Base-by-base conservation (phyloP, 2,797 vertebrate species). In the Sarcoramphus papa region DNA sequence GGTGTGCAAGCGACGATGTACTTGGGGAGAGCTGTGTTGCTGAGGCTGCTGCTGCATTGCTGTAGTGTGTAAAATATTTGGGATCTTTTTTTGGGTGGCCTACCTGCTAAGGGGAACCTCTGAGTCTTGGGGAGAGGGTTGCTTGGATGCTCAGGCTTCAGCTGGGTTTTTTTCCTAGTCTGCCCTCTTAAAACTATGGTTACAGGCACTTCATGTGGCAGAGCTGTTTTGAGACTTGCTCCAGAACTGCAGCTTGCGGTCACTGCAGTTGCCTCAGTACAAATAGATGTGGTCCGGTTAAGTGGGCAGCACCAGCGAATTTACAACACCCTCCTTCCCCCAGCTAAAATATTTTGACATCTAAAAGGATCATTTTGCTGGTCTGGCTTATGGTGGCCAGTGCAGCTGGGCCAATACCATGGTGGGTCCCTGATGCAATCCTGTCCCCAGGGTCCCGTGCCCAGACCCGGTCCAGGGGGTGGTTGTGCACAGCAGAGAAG, bases 241-340 rank as follows among this genome's bases (percentile, higher is more conserved):
- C 40, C 33, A 23, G 45, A 41, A 1, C 9, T 0, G 2, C 80
- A 45, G 54, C 0, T 2, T 35, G 24, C 0, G 12, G 63, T n/a
- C 0, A 0, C 77, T 74, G 90, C 54, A 13, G 48, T 69, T 2
- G 10, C 33, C 50, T 56, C 1, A 0, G 60, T 19, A 30, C 56
- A 28, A 74, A 53, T 9, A 54, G 37, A 33, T 47, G 76, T 45
- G 70, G n/a, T 75, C 47, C 5, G 2, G 51, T 45, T 45, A 41
- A 75, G 50, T 43, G 56, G 51, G 83, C 69, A 92, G 57, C 53
- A 45, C 62, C 37, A 47, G 14, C 0, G 1, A 20, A 10, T 65
- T 86, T 50, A 31, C 18, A 65, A 63, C 43, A 48, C 43, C 30
- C 30, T 83, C 41, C 27, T 37, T 1, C 5, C 56, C 15, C 14